phyloP scores from a whole-genome alignment of 2,888 invertebrate species.

The Lordiphosa fenestrarum region DNA sequence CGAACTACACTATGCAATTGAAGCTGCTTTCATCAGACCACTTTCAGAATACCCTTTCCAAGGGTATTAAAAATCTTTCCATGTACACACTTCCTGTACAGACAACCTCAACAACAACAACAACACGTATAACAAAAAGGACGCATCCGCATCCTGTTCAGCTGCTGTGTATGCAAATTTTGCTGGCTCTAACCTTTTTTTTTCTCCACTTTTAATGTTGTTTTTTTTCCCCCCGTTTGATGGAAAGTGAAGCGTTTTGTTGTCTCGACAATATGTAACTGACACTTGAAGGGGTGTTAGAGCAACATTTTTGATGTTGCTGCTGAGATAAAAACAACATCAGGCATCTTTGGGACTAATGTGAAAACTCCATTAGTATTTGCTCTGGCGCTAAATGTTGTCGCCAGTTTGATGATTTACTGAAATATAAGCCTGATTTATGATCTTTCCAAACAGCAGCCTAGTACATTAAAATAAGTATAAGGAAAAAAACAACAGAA shows the following conservation, averaged over 20 bases:
- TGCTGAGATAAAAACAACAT: slow-evolving; percentile 46
- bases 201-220: slow-evolving; percentile 16
- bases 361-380: slow-evolving; percentile 69
- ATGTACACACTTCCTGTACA: slow-evolving; percentile 69
- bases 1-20: too few species aligned
- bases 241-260: slow-evolving; percentile 66
- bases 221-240: slow-evolving; percentile 38
- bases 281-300: slow-evolving; percentile 72
- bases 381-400: slow-evolving; percentile 40
- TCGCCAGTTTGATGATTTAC: slow-evolving; percentile 74
- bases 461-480: slow-evolving; percentile 51
- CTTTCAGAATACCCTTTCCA: too few species aligned
- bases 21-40: not conserved
- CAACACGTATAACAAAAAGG: slow-evolving; percentile 17
- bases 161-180: slow-evolving; percentile 68
- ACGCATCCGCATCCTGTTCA: slow-evolving; percentile 60
- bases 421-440: slow-evolving; percentile 78
- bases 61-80: slow-evolving; percentile 29
- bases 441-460: slow-evolving; percentile 52
- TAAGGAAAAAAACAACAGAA: slow-evolving; percentile 20
- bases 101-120: slow-evolving; percentile 53
- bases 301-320: slow-evolving; percentile 63
- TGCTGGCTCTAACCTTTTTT: slow-evolving; percentile 65
- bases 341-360: slow-evolving; percentile 37
- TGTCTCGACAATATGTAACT: slow-evolving; percentile 73